Evolutionary conservation across 2,113 vertebrate genomes (phyloP).

Genomic region (Neotoma lepida): DNA sequence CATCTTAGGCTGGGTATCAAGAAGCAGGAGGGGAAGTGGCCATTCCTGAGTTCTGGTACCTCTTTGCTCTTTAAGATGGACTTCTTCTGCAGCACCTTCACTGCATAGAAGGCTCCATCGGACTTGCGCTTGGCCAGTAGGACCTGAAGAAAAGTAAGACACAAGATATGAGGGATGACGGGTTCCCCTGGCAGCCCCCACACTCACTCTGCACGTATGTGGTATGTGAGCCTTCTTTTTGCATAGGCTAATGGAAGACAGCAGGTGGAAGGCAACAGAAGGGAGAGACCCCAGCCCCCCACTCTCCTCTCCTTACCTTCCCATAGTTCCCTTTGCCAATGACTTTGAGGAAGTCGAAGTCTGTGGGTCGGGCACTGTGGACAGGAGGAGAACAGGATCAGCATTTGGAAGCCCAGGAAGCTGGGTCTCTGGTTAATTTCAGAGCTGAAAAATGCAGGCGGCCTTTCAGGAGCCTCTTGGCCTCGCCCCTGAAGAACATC

Average conservation of each 20-base stretch:
- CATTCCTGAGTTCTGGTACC: slow-evolving; percentile 82
- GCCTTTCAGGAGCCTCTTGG: background rate
- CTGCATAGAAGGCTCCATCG: slow-evolving; percentile 94
- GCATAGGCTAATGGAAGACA: background rate
- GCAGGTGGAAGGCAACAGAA: background rate
- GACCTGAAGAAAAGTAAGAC: slow-evolving; percentile 87
- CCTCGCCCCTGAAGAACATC: background rate
- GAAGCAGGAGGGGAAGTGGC: background rate
- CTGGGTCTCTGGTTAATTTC: background rate
- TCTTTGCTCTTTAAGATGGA: slow-evolving; percentile 97
- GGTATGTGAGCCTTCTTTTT: background rate
- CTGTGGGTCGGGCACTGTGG: slow-evolving; percentile 88
- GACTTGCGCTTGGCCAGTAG: slow-evolving; percentile 96
- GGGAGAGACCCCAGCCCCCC: background rate
- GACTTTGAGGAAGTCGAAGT: slow-evolving; percentile 90
- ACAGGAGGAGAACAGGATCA: slow-evolving; percentile 36
- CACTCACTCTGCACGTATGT: background rate
- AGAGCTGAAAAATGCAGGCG: background rate
- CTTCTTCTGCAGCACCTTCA: slow-evolving; percentile 99
- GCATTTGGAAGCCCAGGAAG: background rate
- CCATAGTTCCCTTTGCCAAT: slow-evolving; percentile 91
- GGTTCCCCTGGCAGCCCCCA: too few species aligned
- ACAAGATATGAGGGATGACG: background rate
- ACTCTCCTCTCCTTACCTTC: slow-evolving; percentile 80
- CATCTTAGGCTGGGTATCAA: background rate